Percentiles rank a stretch among this genome's conserved stretches.
Evolutionary conservation across 1,140 invertebrate species (phyloP).

Genomic region (Drosophila willistoni): DNA sequence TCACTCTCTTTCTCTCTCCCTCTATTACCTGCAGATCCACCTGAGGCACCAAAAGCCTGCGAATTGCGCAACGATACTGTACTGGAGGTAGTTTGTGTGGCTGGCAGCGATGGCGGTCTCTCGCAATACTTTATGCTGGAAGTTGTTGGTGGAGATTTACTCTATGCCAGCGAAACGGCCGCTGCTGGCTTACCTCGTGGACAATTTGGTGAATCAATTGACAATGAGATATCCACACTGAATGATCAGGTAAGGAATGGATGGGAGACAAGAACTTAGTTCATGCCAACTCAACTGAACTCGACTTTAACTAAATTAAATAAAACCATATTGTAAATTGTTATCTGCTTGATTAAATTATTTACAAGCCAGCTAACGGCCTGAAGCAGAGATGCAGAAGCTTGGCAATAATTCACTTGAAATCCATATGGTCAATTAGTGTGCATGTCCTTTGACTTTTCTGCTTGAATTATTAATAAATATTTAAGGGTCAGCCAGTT

Average conservation of each 20-base stretch:
- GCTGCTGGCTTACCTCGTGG: slow-evolving; percentile 37
- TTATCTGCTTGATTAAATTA: slow-evolving; percentile 60
- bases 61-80: slow-evolving; percentile 87
- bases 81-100: slow-evolving; percentile 89
- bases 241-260: slow-evolving; percentile 85
- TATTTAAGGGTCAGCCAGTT: slow-evolving; percentile 30
- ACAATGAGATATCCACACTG: slow-evolving; percentile 86
- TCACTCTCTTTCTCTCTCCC: background rate
- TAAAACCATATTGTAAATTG: slow-evolving; percentile 25
- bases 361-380: slow-evolving; percentile 34
- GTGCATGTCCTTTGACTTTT: slow-evolving; percentile 72
- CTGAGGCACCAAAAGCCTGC: slow-evolving; percentile 89
- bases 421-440: slow-evolving; percentile 80
- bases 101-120: slow-evolving; percentile 92
- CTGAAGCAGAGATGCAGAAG: slow-evolving; percentile 12
- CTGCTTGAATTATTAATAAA: slow-evolving; percentile 77
- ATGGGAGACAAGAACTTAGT: too few relatives aligned
- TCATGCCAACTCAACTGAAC: too few relatives aligned
- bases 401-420: slow-evolving; percentile 60
- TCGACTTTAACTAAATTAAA: background rate
- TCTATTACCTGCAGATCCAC: slow-evolving; percentile 84
- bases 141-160: slow-evolving; percentile 87
- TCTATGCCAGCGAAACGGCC: slow-evolving; percentile 71
- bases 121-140: slow-evolving; percentile 92
- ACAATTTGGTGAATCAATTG: slow-evolving; percentile 76